phyloP scores from a whole-genome alignment of 2,888 invertebrate species.

The Phengaris arion region DNA sequence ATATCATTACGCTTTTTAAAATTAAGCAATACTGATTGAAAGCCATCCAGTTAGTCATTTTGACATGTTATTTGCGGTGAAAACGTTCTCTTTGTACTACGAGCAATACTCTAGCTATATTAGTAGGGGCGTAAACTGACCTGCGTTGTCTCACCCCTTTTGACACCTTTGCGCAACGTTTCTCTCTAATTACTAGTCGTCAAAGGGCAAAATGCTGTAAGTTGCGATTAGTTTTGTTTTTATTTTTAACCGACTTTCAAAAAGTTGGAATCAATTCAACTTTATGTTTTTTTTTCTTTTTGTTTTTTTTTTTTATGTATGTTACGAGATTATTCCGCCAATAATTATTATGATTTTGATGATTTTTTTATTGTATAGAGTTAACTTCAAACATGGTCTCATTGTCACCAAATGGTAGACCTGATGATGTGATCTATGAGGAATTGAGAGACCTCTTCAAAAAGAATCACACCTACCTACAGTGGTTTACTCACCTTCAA shows the following conservation, averaged over 20 bases:
- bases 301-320: background rate
- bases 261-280: background rate
- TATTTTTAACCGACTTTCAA: background rate
- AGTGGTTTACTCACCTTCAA: too few species aligned
- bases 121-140: constrained; percentile 47
- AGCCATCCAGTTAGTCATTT: background rate
- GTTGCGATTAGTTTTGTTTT: constrained; percentile 29
- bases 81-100: constrained; percentile 23
- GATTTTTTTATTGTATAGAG: too few species aligned
- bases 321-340: too few species aligned
- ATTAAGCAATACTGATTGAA: background rate
- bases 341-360: too few species aligned
- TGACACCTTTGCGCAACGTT: constrained; percentile 62
- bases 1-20: too few species aligned
- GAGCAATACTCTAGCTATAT: constrained; percentile 28
- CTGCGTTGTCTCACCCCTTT: constrained; percentile 66
- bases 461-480: too few species aligned
- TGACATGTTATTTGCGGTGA: constrained; percentile 2
- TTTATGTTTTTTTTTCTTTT: background rate
- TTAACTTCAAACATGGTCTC: too few species aligned
- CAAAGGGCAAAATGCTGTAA: constrained; percentile 45
- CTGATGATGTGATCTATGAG: too few species aligned
- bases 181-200: constrained; percentile 61
- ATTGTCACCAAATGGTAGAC: too few species aligned
- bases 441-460: too few species aligned